Conservation (phyloP, 2,888 invertebrate genomes). For the Tinea trinotella region DNA sequence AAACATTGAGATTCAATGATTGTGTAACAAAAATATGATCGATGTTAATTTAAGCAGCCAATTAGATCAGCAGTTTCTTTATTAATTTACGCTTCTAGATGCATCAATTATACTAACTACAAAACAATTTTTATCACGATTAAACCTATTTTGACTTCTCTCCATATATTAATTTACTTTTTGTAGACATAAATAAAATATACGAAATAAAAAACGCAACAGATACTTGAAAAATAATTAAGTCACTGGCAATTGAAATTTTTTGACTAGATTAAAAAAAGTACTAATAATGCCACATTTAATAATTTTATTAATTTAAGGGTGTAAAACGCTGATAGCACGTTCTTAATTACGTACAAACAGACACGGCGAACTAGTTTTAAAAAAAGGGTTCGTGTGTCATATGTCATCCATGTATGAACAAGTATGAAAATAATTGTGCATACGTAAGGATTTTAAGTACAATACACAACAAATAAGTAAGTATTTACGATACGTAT, state of each 20-base stretch:
- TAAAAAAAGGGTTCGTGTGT: no score
- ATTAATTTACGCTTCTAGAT: neutral
- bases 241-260: neutral
- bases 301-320: no score
- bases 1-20: neutral
- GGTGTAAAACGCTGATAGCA: no score
- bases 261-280: neutral
- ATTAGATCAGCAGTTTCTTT: neutral
- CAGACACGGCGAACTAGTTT: no score
- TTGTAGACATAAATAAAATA: neutral
- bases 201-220: neutral
- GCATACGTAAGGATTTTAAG: no score
- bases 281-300: neutral
- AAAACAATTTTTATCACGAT: neutral
- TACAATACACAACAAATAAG: no score
- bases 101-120: constrained; percentile 5
- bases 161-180: no score
- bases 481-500: no score
- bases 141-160: neutral
- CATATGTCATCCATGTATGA: no score
- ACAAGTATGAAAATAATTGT: no score
- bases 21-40: neutral
- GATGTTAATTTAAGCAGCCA: neutral
- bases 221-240: neutral
- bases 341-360: no score